Percentiles rank a stretch among this genome's conserved stretches.
Conservation (phyloP, 2,113 vertebrate genomes). For the Macquaria australasica region DNA sequence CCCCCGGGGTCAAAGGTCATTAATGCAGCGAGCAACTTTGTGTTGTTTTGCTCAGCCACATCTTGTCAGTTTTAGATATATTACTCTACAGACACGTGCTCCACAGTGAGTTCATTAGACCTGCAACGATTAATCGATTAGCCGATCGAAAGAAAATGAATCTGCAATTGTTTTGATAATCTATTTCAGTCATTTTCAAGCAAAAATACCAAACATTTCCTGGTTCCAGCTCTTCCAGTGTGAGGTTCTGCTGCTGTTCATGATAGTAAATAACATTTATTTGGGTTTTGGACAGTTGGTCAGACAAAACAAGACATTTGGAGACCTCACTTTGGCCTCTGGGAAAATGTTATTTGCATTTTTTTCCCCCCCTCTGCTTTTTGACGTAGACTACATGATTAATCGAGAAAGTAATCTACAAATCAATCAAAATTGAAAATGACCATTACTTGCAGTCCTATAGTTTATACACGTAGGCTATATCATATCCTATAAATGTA, state of each 20-base stretch:
- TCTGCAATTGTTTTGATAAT: not conserved
- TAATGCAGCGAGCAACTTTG: not conserved
- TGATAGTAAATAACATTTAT: not conserved
- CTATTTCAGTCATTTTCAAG: not conserved
- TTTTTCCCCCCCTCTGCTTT: not conserved
- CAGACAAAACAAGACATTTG: not conserved
- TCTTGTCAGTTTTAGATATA: not conserved
- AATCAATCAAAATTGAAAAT: not conserved
- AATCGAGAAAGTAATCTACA: not conserved
- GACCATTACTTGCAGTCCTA: too few relatives aligned
- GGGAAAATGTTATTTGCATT: not conserved
- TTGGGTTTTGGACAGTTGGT: not conserved
- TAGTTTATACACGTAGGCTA: not conserved
- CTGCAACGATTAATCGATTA: not conserved
- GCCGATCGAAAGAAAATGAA: not conserved
- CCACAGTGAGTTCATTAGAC: not conserved
- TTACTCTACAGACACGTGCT: not conserved
- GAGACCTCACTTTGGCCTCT: not conserved
- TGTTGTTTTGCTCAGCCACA: not conserved
- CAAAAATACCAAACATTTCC: not conserved
- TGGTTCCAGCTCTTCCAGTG: not conserved
- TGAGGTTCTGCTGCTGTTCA: not conserved
- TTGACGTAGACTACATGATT: not conserved
- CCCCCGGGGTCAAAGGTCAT: conserved; percentile 30
- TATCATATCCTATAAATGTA: not conserved